Percentiles rank a stretch among this genome's conserved stretches.
These are phyloP conservation scores for Oligia latruncula DNA, from an alignment of 2,888 invertebrate genomes.

Conservation along the genomic window DNA sequence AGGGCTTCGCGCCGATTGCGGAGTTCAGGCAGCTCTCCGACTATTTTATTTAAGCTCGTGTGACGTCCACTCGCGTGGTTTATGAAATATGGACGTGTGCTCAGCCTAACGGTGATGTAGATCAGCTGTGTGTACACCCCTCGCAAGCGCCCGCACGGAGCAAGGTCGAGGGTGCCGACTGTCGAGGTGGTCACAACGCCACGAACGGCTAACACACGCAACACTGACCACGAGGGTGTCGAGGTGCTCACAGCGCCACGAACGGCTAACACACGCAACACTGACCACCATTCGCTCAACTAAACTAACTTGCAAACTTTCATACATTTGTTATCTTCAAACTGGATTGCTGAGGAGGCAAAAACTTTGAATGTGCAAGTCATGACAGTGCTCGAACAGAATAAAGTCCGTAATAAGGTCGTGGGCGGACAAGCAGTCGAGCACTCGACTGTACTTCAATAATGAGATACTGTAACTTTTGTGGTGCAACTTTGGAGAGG, in stretches of 20 bases:
- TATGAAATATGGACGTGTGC: slow-evolving; percentile 42
- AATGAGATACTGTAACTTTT: slow-evolving; percentile 43
- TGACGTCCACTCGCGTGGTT: slow-evolving; percentile 47
- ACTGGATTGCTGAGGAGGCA: slow-evolving; percentile 38
- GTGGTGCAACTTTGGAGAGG: slow-evolving; percentile 29
- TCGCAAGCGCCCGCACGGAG: neutral
- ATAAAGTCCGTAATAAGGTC: slow-evolving; percentile 33
- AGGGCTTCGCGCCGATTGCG: slow-evolving; percentile 71
- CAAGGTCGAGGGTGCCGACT: slow-evolving; percentile 56
- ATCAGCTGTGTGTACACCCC: slow-evolving; percentile 45
- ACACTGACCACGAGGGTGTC: slow-evolving; percentile 1
- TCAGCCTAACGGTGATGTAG: slow-evolving; percentile 30
- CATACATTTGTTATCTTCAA: slow-evolving; percentile 38
- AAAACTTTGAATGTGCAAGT: slow-evolving; percentile 53
- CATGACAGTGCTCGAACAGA: slow-evolving; percentile 38
- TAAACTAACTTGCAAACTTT: slow-evolving; percentile 25
- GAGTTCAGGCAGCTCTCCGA: slow-evolving; percentile 56
- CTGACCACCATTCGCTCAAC: slow-evolving; percentile 11
- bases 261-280: slow-evolving; percentile 22
- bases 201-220: slow-evolving; percentile 22
- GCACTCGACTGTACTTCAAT: slow-evolving; percentile 27
- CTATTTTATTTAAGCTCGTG: slow-evolving; percentile 59
- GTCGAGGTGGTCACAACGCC: slow-evolving; percentile 15
- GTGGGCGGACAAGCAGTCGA: slow-evolving; percentile 42
- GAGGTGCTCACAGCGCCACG: slow-evolving; percentile 20